Evolutionary conservation across 2,797 vertebrate species (phyloP).

Genomic region (Brachyalestes nurse): DNA sequence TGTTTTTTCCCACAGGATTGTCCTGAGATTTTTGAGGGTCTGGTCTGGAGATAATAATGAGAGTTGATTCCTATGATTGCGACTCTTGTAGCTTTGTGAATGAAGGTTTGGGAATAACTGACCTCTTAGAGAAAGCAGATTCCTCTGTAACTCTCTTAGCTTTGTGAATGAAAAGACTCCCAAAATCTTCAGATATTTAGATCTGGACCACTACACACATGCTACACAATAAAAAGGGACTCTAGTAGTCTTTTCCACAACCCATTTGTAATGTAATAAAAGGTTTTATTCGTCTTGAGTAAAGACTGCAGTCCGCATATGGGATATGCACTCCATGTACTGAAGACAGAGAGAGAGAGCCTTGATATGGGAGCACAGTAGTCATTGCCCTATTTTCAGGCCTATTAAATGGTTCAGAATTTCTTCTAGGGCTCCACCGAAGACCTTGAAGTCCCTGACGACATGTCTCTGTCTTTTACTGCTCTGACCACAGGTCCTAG

Average conservation of each 20-base stretch:
- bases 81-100: not conserved
- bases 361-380: not conserved
- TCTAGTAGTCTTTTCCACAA: not conserved
- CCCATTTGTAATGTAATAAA: not conserved
- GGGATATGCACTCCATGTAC: not conserved
- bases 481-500: constrained; percentile 13
- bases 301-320: not conserved
- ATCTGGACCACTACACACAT: not conserved
- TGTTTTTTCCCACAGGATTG: too few relatives aligned
- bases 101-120: too few relatives aligned
- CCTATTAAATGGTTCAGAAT: constrained; percentile 22
- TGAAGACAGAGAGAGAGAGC: not conserved
- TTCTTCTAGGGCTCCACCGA: constrained; percentile 14
- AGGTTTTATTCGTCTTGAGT: not conserved
- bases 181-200: not conserved
- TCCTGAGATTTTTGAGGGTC: too few relatives aligned
- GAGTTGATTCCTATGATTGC: not conserved
- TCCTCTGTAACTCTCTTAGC: not conserved
- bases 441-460: constrained; percentile 24
- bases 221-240: not conserved
- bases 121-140: too few relatives aligned
- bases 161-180: not conserved
- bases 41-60: too few relatives aligned
- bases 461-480: constrained; percentile 21
- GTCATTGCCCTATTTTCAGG: constrained; percentile 19